Conservation (phyloP, 2,797 vertebrate genomes). For the Buphagus erythrorhynchus region DNA sequence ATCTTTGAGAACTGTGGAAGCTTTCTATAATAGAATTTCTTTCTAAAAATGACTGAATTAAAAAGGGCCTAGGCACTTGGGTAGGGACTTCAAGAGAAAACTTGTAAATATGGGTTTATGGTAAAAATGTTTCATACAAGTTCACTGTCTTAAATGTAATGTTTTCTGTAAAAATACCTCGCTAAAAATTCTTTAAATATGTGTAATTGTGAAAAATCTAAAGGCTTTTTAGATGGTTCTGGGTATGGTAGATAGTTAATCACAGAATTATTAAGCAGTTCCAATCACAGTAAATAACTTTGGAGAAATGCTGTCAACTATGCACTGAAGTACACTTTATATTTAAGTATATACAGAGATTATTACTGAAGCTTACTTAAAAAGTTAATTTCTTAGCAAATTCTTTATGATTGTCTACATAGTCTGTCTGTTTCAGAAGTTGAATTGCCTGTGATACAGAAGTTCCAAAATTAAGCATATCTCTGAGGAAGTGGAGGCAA, state of each 20-base stretch:
- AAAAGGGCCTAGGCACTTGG: not conserved
- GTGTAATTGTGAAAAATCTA: not conserved
- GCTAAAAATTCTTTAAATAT: not conserved
- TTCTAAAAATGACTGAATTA: conserved; percentile 13
- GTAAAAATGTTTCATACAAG: conserved; percentile 33
- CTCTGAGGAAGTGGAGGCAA: not conserved
- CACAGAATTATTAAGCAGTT: not conserved
- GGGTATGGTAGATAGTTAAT: not conserved
- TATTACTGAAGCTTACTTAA: not conserved
- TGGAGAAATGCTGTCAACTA: not conserved
- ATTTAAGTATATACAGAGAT: not conserved
- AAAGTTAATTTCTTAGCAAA: not conserved
- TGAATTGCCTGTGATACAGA: not conserved
- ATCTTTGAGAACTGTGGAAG: conserved; percentile 32
- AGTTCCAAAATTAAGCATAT: not conserved
- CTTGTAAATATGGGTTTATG: conserved; percentile 56
- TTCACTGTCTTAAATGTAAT: conserved; percentile 16
- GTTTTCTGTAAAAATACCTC: conserved; percentile 53
- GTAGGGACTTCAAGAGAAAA: conserved; percentile 21
- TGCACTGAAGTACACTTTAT: conserved; percentile 38
- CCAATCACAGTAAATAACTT: conserved; percentile 21
- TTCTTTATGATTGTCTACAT: not conserved
- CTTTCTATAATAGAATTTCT: not conserved
- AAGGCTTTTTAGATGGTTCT: not conserved
- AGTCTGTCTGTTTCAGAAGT: not conserved